These are phyloP conservation scores for Anabas testudineus DNA, from an alignment of 2,797 vertebrate species.

Conservation along the genomic window DNA sequence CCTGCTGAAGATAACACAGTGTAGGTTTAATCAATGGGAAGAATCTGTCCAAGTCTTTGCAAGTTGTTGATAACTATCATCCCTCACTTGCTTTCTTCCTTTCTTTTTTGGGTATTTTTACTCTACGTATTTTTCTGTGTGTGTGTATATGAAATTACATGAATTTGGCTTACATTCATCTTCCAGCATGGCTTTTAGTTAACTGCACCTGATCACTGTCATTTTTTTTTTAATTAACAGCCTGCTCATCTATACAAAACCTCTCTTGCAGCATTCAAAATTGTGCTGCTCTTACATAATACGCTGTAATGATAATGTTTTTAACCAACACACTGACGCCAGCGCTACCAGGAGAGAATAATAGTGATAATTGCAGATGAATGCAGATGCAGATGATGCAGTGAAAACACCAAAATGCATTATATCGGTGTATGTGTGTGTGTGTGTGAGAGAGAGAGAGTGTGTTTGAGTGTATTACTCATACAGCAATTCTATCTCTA, in stretches of 20 bases:
- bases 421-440: not conserved
- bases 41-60: not conserved
- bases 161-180: not conserved
- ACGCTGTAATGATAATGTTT: conserved; percentile 43
- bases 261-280: conserved; percentile 8
- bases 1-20: not conserved
- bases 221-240: conserved; percentile 10
- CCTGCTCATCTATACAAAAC: conserved; percentile 18
- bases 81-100: not conserved
- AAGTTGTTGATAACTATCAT: not conserved
- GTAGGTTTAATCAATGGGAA: not conserved
- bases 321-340: conserved; percentile 32
- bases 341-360: conserved; percentile 11
- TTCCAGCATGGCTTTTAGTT: not conserved
- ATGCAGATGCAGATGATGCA: not conserved
- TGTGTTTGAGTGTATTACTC: not conserved
- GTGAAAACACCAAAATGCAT: conserved; percentile 14
- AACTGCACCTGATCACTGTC: conserved; percentile 9
- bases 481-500: not conserved
- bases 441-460: not conserved
- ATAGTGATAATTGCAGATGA: conserved; percentile 31
- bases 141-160: not conserved
- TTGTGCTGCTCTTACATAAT: conserved; percentile 4
- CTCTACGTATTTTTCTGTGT: not conserved
- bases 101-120: not conserved